Conservation (phyloP, 2,113 vertebrate genomes). For the Ovis aries region ARS-UI_Ramb_v3.0 NC_056065.1:10667001-10667500, state of each 20-base stretch:
- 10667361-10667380: no score
- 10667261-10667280: background rate
- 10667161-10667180: background rate
- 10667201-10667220: background rate
- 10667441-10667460: no score
- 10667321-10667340: no score
- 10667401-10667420: no score
- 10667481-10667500: no score
- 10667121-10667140: background rate
- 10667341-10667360: no score
- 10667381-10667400: no score
- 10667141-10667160: background rate
- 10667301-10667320: no score
- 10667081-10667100: background rate
- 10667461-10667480: no score
- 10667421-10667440: no score
- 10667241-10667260: background rate
- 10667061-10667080: background rate
- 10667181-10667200: background rate
- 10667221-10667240: accelerated
- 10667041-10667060: background rate
- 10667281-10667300: no score
- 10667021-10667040: background rate
- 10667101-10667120: background rate
- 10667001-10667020: background rate